Evolutionary conservation across 2,113 vertebrate species (phyloP).

Genomic region (Xenotilapia leptura): DNA sequence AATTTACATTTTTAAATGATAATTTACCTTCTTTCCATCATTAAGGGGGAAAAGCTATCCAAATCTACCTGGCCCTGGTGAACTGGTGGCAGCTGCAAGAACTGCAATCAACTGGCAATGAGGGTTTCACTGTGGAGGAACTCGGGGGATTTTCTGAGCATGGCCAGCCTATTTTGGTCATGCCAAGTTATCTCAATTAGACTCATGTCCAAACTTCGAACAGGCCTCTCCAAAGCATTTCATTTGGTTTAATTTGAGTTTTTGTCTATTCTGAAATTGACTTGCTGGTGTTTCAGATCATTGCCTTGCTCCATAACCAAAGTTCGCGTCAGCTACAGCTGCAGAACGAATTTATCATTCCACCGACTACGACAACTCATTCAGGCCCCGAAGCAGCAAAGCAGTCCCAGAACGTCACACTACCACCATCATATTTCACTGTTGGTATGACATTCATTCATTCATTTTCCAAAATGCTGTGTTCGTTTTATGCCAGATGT

Average conservation of each 20-base stretch:
- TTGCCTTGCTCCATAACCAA: background rate
- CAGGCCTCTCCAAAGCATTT: background rate
- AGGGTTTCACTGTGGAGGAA: background rate
- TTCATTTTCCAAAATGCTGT: background rate
- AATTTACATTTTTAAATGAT: background rate
- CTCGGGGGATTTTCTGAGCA: background rate
- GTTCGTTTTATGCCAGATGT: background rate
- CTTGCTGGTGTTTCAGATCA: background rate
- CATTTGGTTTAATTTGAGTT: background rate
- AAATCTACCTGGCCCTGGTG: background rate
- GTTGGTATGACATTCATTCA: background rate
- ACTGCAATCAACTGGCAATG: background rate
- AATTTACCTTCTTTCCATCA: background rate
- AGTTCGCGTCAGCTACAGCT: accelerated
- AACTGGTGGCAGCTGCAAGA: background rate
- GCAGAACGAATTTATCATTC: background rate
- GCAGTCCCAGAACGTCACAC: background rate
- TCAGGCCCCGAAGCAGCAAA: background rate
- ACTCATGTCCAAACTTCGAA: background rate
- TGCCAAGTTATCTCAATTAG: background rate
- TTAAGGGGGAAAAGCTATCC: accelerated
- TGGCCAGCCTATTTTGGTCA: background rate
- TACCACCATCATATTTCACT: background rate
- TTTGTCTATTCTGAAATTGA: background rate
- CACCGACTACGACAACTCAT: background rate